phyloP scores from a whole-genome alignment of 2,797 vertebrate genomes.

The Ciconia nigra region DNA sequence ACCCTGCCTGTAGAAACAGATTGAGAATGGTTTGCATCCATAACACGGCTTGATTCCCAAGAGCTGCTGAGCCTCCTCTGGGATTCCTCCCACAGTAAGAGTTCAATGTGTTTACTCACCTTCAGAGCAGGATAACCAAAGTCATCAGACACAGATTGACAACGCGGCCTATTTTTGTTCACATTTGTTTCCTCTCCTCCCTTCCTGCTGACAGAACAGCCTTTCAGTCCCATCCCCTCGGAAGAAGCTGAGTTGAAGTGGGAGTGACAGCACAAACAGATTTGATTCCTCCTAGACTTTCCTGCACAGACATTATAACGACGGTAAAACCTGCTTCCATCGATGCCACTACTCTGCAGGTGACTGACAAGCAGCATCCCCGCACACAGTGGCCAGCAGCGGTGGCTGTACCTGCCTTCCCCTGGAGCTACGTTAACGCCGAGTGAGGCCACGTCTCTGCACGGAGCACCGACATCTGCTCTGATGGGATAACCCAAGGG shows the following conservation, averaged over 20 bases:
- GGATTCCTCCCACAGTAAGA: background rate
- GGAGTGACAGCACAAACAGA: constrained; percentile 40
- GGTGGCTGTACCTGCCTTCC: background rate
- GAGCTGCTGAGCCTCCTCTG: background rate
- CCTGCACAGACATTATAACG: background rate
- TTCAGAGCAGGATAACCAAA: constrained; percentile 17
- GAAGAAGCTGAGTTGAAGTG: constrained; percentile 26
- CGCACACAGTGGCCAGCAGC: rapidly evolving
- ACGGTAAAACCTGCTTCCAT: background rate
- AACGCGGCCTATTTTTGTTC: background rate
- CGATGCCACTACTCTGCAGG: background rate
- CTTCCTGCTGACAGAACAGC: background rate
- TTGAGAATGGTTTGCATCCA: background rate
- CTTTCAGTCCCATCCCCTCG: background rate
- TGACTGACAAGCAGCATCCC: background rate
- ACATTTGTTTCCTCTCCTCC: background rate
- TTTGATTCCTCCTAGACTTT: background rate
- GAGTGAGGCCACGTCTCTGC: background rate
- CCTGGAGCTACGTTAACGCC: rapidly evolving
- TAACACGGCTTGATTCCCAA: background rate
- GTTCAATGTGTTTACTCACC: background rate
- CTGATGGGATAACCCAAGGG: background rate
- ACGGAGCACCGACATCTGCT: background rate
- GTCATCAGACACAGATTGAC: background rate
- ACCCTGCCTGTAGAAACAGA: background rate